Base-by-base conservation (phyloP, 2,888 invertebrate species). In the Cheilosia grossa region DNA sequence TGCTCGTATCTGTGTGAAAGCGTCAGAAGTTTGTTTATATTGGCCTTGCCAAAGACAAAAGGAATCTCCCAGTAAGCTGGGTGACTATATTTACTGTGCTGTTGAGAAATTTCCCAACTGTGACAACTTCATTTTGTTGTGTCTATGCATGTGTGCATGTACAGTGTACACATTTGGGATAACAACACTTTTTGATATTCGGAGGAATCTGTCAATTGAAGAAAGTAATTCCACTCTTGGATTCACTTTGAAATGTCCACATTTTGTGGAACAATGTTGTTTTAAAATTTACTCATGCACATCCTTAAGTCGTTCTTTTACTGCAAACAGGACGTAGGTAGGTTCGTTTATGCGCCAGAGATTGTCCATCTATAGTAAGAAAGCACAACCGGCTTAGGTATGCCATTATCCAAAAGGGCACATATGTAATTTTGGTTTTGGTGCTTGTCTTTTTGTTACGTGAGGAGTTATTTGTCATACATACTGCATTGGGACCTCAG, bases 1-100 rank as follows among this genome's bases (percentile, higher is more conserved):
- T 27, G 9, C 9, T 9, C 30, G 30, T 30, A 30, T 19, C 10
- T 13, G 17, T 56, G 40, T 63, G 53, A 49, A 67, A 73, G 78
- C 78, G 63, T 82, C 78, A 73, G 66, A 82, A 78, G 66, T 82
- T 82, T 73, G 72, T 73, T 82, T 78, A 78, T 82, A 73, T 78
- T 82, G 58, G 49, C 58, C 59, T 64, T 33, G 56, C 73, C 40
- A 19, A 15, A 79, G 74, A 79, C 83, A 83, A 75, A 83, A 69
- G 69, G 58, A 79, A 64, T 74, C 51, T 51, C 19, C 21, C 30
- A 78, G 63, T 67, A 74, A 44, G 5, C 49, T 30, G 44, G 37
- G 64, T 7, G 61, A 64, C 54, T 30, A 58, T 80, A 64, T 80
- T 74, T 83, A 49, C 70, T 59, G 54, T 79, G 83, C 79, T 75